These are phyloP conservation scores for Paracentrotus lividus DNA, from an alignment of 53 echinoderm and acorn worm genomes.

Conservation along the genomic window DNA sequence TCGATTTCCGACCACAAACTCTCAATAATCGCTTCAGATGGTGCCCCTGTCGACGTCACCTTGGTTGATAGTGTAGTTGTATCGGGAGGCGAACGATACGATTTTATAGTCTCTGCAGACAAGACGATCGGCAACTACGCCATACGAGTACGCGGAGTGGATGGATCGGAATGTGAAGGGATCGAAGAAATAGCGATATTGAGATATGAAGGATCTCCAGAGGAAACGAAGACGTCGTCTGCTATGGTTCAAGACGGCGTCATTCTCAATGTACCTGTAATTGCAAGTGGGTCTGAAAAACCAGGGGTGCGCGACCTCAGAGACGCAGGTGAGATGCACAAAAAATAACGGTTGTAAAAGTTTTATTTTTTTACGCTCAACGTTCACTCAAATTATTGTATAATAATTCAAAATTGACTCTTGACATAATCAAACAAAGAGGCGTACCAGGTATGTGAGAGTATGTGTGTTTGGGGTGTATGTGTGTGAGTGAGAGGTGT, in stretches of 20 bases:
- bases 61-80: slow-evolving; percentile 80
- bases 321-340: slow-evolving; percentile 64
- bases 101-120: slow-evolving; percentile 86
- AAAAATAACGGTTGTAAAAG: too few relatives aligned
- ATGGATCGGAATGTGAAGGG: slow-evolving; percentile 75
- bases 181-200: slow-evolving; percentile 81
- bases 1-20: slow-evolving; percentile 88
- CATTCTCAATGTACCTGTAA: slow-evolving; percentile 44
- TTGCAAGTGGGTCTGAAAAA: not conserved
- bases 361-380: too few relatives aligned
- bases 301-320: slow-evolving; percentile 35
- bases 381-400: too few relatives aligned
- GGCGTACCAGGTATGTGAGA: too few relatives aligned
- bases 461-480: too few relatives aligned
- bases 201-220: slow-evolving; percentile 73
- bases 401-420: too few relatives aligned
- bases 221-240: not conserved
- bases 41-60: slow-evolving; percentile 71
- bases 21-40: slow-evolving; percentile 86
- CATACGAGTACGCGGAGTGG: slow-evolving; percentile 81
- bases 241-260: not conserved
- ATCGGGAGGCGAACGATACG: slow-evolving; percentile 91
- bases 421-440: too few relatives aligned
- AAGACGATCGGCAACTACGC: slow-evolving; percentile 86
- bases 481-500: too few relatives aligned